These are phyloP conservation scores for Sclerodermus sp. DNA, from an alignment of 2,888 invertebrate species.

Conservation along the genomic window DNA sequence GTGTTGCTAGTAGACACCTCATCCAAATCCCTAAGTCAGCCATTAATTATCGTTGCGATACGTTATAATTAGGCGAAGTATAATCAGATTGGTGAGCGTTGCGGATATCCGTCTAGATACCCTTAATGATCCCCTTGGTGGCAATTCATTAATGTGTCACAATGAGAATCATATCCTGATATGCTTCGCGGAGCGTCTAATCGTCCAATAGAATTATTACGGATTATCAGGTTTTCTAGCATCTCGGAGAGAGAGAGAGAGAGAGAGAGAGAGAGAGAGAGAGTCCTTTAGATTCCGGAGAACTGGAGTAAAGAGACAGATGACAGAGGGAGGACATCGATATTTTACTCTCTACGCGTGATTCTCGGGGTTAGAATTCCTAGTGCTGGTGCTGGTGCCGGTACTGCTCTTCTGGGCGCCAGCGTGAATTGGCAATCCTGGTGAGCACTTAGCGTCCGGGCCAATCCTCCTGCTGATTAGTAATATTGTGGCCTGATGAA, in stretches of 20 bases:
- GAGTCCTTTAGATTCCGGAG: no score
- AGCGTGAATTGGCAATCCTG: constrained; percentile 52
- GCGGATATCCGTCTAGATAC: constrained; percentile 45
- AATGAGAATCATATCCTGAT: constrained; percentile 13
- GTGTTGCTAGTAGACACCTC: constrained; percentile 10
- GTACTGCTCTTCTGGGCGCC: constrained; percentile 22
- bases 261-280: no score
- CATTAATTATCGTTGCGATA: constrained; percentile 44
- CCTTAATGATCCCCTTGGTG: constrained; percentile 50
- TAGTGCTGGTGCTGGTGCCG: no score
- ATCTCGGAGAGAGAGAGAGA: no score
- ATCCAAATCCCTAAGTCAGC: constrained; percentile 26
- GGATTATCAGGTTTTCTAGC: constrained; percentile 22
- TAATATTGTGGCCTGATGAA: constrained; percentile 57
- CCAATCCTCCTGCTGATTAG: constrained; percentile 53
- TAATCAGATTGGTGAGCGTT: constrained; percentile 45
- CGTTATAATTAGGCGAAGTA: constrained; percentile 47
- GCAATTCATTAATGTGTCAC: constrained; percentile 45
- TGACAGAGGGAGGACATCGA: not conserved
- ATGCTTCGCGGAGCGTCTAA: constrained; percentile 15
- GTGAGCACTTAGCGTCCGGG: constrained; percentile 45
- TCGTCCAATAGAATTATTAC: constrained; percentile 32
- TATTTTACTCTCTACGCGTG: no score
- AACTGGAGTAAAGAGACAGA: no score
- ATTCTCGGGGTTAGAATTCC: no score